Conservation (phyloP, 2,888 invertebrate species). For the Drosophila subsilvestris region DNA sequence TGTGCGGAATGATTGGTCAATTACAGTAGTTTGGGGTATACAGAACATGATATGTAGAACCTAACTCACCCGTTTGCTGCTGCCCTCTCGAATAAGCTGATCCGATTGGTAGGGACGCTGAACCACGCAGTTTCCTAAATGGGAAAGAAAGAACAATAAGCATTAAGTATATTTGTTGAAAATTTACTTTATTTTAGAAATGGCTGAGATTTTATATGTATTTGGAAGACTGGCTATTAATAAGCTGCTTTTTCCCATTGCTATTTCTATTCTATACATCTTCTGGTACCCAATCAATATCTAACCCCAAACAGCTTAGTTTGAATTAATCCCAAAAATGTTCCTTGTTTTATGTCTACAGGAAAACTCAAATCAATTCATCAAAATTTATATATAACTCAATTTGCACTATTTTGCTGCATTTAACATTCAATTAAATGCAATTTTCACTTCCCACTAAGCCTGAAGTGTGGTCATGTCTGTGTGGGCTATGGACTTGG, state of each 20-base stretch:
- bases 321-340: too few species aligned
- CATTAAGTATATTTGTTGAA: not conserved
- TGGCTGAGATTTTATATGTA: too few species aligned
- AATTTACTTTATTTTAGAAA: too few species aligned
- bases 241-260: too few species aligned
- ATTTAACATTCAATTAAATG: slow-evolving; percentile 32
- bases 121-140: slow-evolving; percentile 90
- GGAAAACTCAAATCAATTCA: slow-evolving; percentile 6
- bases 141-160: slow-evolving; percentile 4
- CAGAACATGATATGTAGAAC: not conserved
- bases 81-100: slow-evolving; percentile 93
- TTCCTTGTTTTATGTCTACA: not conserved
- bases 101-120: slow-evolving; percentile 92
- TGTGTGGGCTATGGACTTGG: slow-evolving; percentile 5
- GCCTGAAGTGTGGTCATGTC: slow-evolving; percentile 20
- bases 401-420: not conserved
- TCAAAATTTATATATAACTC: not conserved
- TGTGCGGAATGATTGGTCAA: not conserved
- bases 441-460: slow-evolving; percentile 10
- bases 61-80: slow-evolving; percentile 91
- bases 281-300: too few species aligned
- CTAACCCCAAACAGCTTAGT: not conserved
- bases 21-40: slow-evolving; percentile 2
- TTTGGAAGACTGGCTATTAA: too few species aligned
- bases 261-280: too few species aligned